These are phyloP conservation scores for Pempheris klunzingeri DNA, from an alignment of 2,797 vertebrate species.

Conservation along the genomic window DNA sequence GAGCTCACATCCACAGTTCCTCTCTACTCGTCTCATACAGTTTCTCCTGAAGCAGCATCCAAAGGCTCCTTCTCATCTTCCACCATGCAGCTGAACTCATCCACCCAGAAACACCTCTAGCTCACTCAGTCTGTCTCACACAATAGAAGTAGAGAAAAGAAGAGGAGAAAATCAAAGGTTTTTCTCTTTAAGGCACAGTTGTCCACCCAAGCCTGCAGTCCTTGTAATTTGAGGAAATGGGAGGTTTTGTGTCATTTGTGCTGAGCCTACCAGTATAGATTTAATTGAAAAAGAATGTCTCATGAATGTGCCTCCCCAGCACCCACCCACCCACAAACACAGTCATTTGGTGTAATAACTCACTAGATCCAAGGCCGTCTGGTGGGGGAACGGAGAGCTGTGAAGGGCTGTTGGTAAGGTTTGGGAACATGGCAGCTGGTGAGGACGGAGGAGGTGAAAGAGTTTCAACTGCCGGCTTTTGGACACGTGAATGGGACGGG, in stretches of 20 bases:
- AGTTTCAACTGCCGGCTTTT: slow-evolving; percentile 24
- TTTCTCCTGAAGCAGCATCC: slow-evolving; percentile 64
- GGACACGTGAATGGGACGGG: slow-evolving; percentile 5
- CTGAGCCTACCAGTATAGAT: slow-evolving; percentile 61
- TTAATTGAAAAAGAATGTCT: slow-evolving; percentile 80
- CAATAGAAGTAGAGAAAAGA: slow-evolving; percentile 59
- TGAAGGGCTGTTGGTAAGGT: slow-evolving; percentile 47
- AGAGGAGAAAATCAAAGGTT: slow-evolving; percentile 53
- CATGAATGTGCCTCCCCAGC: slow-evolving; percentile 41
- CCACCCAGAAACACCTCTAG: slow-evolving; percentile 69
- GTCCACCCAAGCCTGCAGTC: slow-evolving; percentile 52
- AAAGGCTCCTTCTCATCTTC: slow-evolving; percentile 63
- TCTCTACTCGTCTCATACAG: slow-evolving; percentile 42
- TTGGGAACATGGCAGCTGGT: slow-evolving; percentile 35
- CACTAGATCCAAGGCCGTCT: slow-evolving; percentile 66
- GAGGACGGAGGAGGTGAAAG: slow-evolving; percentile 44
- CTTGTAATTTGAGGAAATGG: slow-evolving; percentile 74
- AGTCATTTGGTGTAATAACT: slow-evolving; percentile 75
- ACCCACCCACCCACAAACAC: slow-evolving; percentile 49
- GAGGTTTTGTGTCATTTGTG: slow-evolving; percentile 71
- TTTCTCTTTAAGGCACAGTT: slow-evolving; percentile 44
- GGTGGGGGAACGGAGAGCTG: slow-evolving; percentile 51
- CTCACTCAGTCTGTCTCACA: slow-evolving; percentile 60
- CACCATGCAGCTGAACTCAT: slow-evolving; percentile 65
- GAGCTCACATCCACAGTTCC: slow-evolving; percentile 50